A percentile compares a stretch with the other conserved stretches of the same genome.
Evolutionary conservation across 2,888 invertebrate species (phyloP).

Genomic region (Pristionchus japonicus): DNA sequence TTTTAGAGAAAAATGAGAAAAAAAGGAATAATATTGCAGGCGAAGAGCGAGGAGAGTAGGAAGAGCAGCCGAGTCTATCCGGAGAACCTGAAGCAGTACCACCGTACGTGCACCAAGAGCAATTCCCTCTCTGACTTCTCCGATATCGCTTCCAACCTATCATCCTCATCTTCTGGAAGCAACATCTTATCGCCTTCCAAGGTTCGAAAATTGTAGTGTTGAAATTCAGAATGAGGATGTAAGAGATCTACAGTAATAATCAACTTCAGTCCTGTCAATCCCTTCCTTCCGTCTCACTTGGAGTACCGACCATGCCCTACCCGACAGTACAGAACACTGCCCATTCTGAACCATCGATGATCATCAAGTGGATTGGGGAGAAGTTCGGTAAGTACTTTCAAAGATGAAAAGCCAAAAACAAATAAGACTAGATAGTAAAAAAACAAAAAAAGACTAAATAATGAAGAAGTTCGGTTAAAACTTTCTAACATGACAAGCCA

Average conservation of each 20-base stretch:
- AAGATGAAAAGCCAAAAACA: no score
- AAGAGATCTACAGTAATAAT: not conserved
- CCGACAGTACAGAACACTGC: not conserved
- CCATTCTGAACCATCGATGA: slow-evolving; percentile 29
- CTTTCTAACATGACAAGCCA: no score
- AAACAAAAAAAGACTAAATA: no score
- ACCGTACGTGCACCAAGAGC: slow-evolving; percentile 49
- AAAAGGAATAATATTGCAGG: slow-evolving; percentile 2
- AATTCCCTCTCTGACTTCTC: slow-evolving; percentile 43
- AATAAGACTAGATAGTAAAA: no score
- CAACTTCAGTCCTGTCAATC: slow-evolving; percentile 13
- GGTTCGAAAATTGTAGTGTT: not conserved
- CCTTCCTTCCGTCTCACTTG: not conserved
- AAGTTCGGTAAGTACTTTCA: slow-evolving; percentile 27
- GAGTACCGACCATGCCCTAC: not conserved
- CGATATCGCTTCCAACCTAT: slow-evolving; percentile 44
- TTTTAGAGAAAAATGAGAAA: not conserved
- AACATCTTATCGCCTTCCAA: slow-evolving; percentile 27
- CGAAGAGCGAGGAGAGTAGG: slow-evolving; percentile 11
- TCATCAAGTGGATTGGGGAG: slow-evolving; percentile 43
- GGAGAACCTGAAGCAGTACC: slow-evolving; percentile 54
- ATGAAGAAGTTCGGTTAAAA: no score
- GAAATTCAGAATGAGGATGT: not conserved
- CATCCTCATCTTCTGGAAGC: slow-evolving; percentile 21
- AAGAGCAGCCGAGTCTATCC: slow-evolving; percentile 47